Percentiles rank a stretch among this genome's conserved stretches.
Conservation (phyloP, 2,888 invertebrate genomes). For the Melinopterus prodromus region DNA sequence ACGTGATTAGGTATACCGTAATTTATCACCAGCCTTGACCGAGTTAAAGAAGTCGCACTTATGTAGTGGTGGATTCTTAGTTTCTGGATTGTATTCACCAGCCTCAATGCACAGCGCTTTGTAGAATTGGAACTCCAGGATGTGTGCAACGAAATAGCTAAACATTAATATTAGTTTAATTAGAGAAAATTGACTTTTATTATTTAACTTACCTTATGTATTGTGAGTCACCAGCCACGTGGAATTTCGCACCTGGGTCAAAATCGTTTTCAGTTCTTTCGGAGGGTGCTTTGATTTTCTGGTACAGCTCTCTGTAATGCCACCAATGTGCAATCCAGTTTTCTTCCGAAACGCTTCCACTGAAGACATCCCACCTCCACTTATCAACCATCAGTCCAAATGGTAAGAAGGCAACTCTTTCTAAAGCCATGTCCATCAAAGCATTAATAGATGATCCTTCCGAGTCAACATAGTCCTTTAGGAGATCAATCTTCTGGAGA, state of each 20-base stretch:
- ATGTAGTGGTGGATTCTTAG: conserved; percentile 67
- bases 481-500: conserved; percentile 60
- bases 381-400: conserved; percentile 66
- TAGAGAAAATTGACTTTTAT: background rate
- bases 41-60: conserved; percentile 76
- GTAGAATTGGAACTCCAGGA: conserved; percentile 81
- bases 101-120: conserved; percentile 71
- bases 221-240: conserved; percentile 59
- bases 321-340: conserved; percentile 62
- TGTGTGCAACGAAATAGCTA: conserved; percentile 70
- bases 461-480: conserved; percentile 52
- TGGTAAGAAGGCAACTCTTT: conserved; percentile 65
- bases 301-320: conserved; percentile 56
- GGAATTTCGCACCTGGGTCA: conserved; percentile 62
- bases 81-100: conserved; percentile 67
- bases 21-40: conserved; percentile 70
- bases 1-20: conserved; percentile 61
- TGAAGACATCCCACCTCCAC: conserved; percentile 67
- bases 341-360: conserved; percentile 56
- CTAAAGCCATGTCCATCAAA: conserved; percentile 60
- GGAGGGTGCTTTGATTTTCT: conserved; percentile 59
- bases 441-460: conserved; percentile 60
- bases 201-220: conserved; percentile 54
- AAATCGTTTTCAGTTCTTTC: conserved; percentile 57
- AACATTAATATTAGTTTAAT: background rate